Evolutionary conservation across 2,113 vertebrate genomes (phyloP).

Genomic region (Ammodramus savannarum): DNA sequence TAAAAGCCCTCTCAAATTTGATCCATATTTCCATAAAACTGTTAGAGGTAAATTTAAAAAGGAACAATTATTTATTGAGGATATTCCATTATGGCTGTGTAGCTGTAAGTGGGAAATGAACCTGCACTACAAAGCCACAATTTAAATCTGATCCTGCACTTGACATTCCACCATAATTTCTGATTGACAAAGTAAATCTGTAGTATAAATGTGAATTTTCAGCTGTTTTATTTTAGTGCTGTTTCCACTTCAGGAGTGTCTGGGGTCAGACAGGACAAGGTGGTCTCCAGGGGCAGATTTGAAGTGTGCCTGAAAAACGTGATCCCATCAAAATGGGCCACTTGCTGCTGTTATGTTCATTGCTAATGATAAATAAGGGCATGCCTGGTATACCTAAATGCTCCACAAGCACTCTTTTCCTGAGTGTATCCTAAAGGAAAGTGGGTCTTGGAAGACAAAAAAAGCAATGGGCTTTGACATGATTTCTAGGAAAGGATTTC

Average conservation of each 20-base stretch:
- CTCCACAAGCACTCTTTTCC: background rate
- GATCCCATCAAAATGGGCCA: background rate
- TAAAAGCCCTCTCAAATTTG: slow-evolving; percentile 64
- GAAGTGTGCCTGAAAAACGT: background rate
- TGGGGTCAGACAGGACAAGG: background rate
- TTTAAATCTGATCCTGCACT: background rate
- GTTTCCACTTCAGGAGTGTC: background rate
- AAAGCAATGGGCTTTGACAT: background rate
- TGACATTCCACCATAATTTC: background rate
- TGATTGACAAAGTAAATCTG: background rate
- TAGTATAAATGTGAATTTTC: background rate
- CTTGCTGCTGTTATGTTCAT: background rate
- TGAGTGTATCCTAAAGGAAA: background rate
- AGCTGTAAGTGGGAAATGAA: background rate
- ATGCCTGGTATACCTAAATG: fast-evolving
- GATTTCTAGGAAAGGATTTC: background rate
- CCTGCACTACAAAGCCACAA: background rate
- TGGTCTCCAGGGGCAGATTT: background rate
- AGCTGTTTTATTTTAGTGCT: background rate
- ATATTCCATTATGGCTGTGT: background rate
- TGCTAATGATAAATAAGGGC: background rate
- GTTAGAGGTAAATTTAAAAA: slow-evolving; percentile 24
- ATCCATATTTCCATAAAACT: slow-evolving; percentile 58
- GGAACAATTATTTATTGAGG: slow-evolving; percentile 32
- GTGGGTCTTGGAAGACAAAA: background rate